These are phyloP conservation scores for Megalonaias nervosa DNA, from an alignment of 1,140 invertebrate genomes.

Conservation along the genomic window DNA sequence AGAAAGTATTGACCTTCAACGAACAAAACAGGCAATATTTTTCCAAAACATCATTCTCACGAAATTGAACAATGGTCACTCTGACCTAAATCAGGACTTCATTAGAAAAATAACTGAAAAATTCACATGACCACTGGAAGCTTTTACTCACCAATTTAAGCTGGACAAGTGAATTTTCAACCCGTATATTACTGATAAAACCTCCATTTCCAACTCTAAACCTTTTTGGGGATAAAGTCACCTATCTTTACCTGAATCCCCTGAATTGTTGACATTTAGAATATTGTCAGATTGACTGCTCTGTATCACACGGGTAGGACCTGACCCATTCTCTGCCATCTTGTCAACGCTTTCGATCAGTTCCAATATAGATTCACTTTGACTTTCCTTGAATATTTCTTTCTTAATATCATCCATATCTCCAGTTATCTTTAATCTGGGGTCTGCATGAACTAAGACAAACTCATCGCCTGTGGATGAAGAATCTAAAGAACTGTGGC, in stretches of 20 bases:
- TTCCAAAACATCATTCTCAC: no score
- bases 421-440: constrained; percentile 82
- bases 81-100: no score
- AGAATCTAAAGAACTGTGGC: constrained; percentile 88
- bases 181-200: no score
- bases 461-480: constrained; percentile 87
- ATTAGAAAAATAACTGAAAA: no score
- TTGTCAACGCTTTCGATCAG: constrained; percentile 75
- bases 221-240: not conserved
- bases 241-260: constrained; percentile 21
- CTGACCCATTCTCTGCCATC: constrained; percentile 73
- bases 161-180: no score
- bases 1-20: no score
- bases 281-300: constrained; percentile 60
- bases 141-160: no score
- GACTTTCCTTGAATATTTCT: constrained; percentile 76
- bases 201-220: no score
- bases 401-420: constrained; percentile 84
- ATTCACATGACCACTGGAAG: no score
- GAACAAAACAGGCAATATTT: no score
- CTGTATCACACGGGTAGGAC: constrained; percentile 56
- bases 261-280: constrained; percentile 34
- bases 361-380: not conserved
- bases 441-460: constrained; percentile 81
- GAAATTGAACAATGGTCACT: no score